A percentile compares a stretch with the other conserved stretches of the same genome.
Conservation (phyloP, 2,113 vertebrate species). For the Pseudopodoces humilis region DNA sequence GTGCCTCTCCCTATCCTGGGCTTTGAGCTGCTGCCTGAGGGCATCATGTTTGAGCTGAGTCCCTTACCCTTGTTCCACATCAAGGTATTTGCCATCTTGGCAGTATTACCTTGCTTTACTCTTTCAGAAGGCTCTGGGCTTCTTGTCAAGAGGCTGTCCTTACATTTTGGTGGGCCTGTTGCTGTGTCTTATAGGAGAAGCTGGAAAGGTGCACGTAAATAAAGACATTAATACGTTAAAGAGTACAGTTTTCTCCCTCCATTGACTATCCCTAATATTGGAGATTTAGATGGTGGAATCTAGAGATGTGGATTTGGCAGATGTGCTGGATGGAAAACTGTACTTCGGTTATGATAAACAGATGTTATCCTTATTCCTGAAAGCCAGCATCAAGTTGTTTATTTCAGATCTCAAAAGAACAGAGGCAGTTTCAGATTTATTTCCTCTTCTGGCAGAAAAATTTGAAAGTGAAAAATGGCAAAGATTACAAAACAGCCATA, state of each 20-base stretch:
- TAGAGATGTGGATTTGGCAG: neutral
- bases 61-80: neutral
- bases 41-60: neutral
- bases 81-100: neutral
- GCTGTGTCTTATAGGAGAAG: neutral
- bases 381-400: neutral
- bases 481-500: neutral
- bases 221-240: neutral
- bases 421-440: slow-evolving; percentile 24
- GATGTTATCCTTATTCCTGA: slow-evolving; percentile 5
- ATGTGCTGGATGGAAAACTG: neutral
- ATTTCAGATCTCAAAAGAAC: neutral
- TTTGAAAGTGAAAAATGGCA: neutral
- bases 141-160: neutral
- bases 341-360: neutral
- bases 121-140: neutral
- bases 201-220: neutral
- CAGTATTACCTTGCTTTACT: neutral
- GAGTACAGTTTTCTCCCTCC: neutral
- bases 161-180: neutral
- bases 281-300: neutral
- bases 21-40: neutral
- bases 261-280: neutral
- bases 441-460: slow-evolving; percentile 37
- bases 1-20: neutral